These are phyloP conservation scores for Chalcis sispes DNA, from an alignment of 2,888 invertebrate genomes.

Conservation along the genomic window DNA sequence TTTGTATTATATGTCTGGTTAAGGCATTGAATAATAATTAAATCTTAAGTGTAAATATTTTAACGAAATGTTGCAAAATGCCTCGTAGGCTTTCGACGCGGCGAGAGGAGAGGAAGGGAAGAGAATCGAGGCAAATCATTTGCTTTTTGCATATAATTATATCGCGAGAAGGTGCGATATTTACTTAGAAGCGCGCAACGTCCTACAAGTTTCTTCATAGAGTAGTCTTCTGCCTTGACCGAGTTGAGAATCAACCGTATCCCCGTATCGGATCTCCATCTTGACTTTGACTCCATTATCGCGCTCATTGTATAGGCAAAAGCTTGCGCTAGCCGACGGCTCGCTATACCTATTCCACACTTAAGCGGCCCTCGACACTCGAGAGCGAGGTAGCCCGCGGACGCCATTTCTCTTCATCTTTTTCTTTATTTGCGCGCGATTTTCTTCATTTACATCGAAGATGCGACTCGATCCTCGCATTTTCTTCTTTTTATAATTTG, in stretches of 20 bases:
- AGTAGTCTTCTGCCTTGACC: constrained; percentile 73
- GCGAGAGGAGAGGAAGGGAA: too few species aligned
- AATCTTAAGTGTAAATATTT: too few species aligned
- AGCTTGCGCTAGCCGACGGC: neutral
- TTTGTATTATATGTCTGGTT: too few species aligned
- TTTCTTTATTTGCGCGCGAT: too few species aligned
- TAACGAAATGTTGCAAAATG: neutral
- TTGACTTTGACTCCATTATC: constrained; percentile 75
- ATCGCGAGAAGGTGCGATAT: constrained; percentile 36
- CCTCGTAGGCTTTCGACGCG: neutral
- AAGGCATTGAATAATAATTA: too few species aligned
- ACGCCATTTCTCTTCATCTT: too few species aligned
- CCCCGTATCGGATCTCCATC: constrained; percentile 73
- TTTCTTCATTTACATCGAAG: too few species aligned
- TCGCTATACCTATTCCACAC: neutral
- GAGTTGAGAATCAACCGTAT: constrained; percentile 67
- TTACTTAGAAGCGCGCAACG: constrained; percentile 7
- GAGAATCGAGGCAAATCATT: constrained; percentile 10
- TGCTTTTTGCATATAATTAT: neutral
- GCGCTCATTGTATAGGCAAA: constrained; percentile 52
- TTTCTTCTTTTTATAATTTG: too few species aligned
- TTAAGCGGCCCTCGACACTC: too few species aligned
- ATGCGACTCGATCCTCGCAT: too few species aligned
- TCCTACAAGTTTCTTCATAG: constrained; percentile 25
- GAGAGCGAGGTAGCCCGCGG: too few species aligned